phyloP scores from a whole-genome alignment of 2,888 invertebrate genomes.

The Scaptomyza cyrtandrae region DNA sequence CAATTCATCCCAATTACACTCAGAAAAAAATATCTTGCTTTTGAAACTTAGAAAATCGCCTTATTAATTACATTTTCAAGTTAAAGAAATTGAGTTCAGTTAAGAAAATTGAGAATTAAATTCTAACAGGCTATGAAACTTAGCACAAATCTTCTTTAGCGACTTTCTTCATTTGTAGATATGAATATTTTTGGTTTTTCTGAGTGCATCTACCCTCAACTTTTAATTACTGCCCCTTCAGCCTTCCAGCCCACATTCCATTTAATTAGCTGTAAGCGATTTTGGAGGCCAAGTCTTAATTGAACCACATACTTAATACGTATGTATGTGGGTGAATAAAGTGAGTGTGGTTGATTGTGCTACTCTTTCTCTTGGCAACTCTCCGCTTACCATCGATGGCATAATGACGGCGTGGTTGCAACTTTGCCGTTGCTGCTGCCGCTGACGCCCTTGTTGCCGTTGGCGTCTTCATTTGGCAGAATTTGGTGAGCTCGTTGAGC shows the following conservation, averaged over 20 bases:
- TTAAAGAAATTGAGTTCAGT: no score
- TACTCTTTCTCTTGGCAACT: conserved; percentile 10
- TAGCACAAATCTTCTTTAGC: no score
- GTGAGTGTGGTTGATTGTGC: conserved; percentile 7
- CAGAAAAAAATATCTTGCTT: background rate
- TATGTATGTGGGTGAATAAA: conserved; percentile 39
- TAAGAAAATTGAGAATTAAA: no score
- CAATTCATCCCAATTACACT: conserved; percentile 6
- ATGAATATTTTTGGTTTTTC: background rate
- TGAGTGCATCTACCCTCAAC: conserved; percentile 7
- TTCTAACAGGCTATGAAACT: no score
- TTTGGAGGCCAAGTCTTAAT: conserved; percentile 43
- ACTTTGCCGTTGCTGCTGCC: conserved; percentile 27
- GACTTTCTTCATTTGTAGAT: background rate
- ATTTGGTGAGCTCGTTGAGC: conserved; percentile 81
- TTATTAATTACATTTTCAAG: background rate
- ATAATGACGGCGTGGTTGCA: conserved; percentile 46
- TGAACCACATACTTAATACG: conserved; percentile 32
- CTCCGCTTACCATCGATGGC: conserved; percentile 79
- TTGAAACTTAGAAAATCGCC: background rate
- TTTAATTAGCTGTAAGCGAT: conserved; percentile 31
- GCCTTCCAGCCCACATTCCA: conserved; percentile 6
- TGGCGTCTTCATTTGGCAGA: conserved; percentile 73
- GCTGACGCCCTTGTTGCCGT: conserved; percentile 18
- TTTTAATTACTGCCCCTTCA: conserved; percentile 8